phyloP scores from a whole-genome alignment of 2,888 invertebrate species.

The Polymixis lichenea region DNA sequence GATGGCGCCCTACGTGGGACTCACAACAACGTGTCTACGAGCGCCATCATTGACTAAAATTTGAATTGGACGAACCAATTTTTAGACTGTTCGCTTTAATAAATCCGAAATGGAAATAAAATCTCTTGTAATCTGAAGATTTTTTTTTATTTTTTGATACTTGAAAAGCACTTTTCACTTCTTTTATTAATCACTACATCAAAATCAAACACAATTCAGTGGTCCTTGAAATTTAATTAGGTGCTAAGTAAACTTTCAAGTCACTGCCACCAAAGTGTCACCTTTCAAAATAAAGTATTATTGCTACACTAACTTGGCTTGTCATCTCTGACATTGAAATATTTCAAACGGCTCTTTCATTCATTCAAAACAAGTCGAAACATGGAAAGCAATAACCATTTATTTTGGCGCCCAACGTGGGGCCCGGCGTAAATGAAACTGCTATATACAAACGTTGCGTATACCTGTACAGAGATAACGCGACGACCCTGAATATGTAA shows the following conservation, averaged over 20 bases:
- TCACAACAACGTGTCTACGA: conserved; percentile 10
- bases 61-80: conserved; percentile 16
- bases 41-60: conserved; percentile 27
- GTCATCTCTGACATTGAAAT: conserved; percentile 59
- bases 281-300: conserved; percentile 43
- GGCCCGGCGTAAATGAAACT: conserved; percentile 70
- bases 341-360: conserved; percentile 57
- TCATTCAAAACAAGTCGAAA: conserved; percentile 65
- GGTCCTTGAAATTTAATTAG: conserved; percentile 40
- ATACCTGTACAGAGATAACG: conserved; percentile 52
- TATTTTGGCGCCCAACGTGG: conserved; percentile 76
- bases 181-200: conserved; percentile 14
- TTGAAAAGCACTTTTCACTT: conserved; percentile 17
- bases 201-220: conserved; percentile 30
- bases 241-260: conserved; percentile 25
- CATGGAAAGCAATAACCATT: conserved; percentile 67
- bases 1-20: conserved; percentile 46
- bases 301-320: conserved; percentile 37
- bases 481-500: conserved; percentile 54
- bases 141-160: not conserved
- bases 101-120: conserved; percentile 15
- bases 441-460: conserved; percentile 52
- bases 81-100: not conserved
- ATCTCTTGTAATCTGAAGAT: not conserved
- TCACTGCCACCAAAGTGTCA: conserved; percentile 31